Percentiles rank a stretch among this genome's conserved stretches.
Conservation (phyloP, 2,113 vertebrate genomes). For the Fukomys damarensis region DNA sequence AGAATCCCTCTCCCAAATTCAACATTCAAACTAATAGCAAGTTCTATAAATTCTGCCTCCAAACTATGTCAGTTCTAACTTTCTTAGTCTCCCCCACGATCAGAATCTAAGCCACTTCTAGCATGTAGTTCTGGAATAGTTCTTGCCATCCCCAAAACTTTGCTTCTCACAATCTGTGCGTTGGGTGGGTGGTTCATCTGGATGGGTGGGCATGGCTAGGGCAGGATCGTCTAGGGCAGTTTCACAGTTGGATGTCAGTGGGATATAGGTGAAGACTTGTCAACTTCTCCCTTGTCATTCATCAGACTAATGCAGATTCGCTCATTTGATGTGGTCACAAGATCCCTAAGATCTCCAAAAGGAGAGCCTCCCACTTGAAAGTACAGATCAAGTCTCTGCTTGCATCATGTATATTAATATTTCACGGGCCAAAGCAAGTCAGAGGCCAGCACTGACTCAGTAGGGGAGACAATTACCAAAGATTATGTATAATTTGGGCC, state of each 20-base stretch:
- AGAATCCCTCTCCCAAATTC: constrained; percentile 1
- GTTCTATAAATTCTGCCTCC: not conserved
- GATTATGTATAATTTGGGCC: not conserved
- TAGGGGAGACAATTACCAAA: not conserved
- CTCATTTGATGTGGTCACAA: not conserved
- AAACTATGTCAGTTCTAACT: not conserved
- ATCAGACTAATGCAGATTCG: not conserved
- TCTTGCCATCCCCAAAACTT: not conserved
- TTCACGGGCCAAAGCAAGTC: not conserved
- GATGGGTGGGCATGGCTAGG: not conserved
- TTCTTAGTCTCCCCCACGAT: not conserved
- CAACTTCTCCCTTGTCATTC: not conserved
- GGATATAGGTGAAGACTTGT: not conserved
- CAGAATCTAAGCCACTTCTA: not conserved
- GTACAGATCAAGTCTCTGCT: not conserved
- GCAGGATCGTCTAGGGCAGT: not conserved
- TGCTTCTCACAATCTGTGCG: not conserved
- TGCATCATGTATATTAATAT: not conserved
- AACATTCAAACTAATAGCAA: not conserved
- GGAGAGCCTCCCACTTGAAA: not conserved
- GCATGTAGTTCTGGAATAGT: not conserved
- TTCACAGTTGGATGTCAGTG: not conserved
- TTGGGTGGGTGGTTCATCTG: not conserved
- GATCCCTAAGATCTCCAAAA: not conserved
- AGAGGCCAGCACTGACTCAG: not conserved